Evolutionary conservation across 2,888 invertebrate species (phyloP), one percentile per base, ranked within the genome.

Genomic region (Geotrupes spiniger): DNA sequence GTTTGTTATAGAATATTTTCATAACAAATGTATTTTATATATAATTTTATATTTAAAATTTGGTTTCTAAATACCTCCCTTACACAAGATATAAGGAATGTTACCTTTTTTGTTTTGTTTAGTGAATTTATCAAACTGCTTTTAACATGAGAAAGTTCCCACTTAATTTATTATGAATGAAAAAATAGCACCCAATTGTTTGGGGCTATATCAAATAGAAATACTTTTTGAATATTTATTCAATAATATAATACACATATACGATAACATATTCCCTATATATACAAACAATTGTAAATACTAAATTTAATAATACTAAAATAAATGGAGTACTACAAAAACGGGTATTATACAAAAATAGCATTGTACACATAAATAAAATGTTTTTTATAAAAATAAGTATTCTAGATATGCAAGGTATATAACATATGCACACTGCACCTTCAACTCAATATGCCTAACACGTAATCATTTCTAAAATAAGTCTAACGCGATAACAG

Each of bases 261-360:
- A 53, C 39, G 45, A 40, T 39, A 54, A 51, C 39, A 48, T 50
- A 47, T 49, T 41, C 49, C 47, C 47, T 52, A 54, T 51, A 53
- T 56, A 53, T 56, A 56, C 55, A 56, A 56, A 50, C 51, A 55
- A 43, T 33, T n/a, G 42, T 44, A 26, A 47, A 33, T 37, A 46
- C 42, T 46, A 51, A 49, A 51, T 51, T 39, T 51, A 48, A 49
- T 53, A 49, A 46, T 49, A 46, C 44, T 56, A 51, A 53, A 27
- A 44, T 21, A 21, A 21, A 21, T 21, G 21, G 21, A 21, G 21
- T 21, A 4, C 3, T 21, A 21, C 3, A 21, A 21, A 21, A 21
- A 21, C 6, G 21, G 21, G 21, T 6, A 6, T 21, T 21, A 16
- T 44, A 43, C 43, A 27, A 38, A 38, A 38, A 21, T 21, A 21